Conservation (phyloP, 2,888 invertebrate species). For the Andrena fulva region DNA sequence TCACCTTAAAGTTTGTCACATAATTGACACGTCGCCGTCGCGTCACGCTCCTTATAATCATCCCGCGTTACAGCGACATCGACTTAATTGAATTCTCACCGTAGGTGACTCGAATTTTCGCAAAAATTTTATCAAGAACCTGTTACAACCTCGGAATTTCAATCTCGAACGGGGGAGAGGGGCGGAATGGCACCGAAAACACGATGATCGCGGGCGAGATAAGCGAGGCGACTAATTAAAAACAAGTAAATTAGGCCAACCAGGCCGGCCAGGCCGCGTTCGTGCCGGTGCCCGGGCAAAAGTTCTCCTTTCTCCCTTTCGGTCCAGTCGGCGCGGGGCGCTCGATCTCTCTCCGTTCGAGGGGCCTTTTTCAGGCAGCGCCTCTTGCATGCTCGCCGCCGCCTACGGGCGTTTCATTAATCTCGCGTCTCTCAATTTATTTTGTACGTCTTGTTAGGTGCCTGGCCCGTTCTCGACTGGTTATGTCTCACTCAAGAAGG, state of each 20-base stretch:
- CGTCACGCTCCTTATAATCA: constrained; percentile 1
- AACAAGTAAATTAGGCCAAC: constrained; percentile 83
- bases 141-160: constrained; percentile 16
- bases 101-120: constrained; percentile 22
- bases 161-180: neutral
- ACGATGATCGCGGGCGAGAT: constrained; percentile 30
- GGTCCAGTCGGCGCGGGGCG: constrained; percentile 42
- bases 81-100: constrained; percentile 33
- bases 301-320: constrained; percentile 51
- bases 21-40: constrained; percentile 24
- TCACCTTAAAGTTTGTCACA: constrained; percentile 8
- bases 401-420: constrained; percentile 83
- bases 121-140: neutral
- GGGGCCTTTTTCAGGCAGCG: constrained; percentile 61
- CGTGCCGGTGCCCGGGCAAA: constrained; percentile 54
- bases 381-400: constrained; percentile 79
- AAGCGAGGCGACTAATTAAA: constrained; percentile 78
- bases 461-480: constrained; percentile 72
- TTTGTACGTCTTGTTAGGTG: constrained; percentile 82
- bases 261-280: constrained; percentile 69
- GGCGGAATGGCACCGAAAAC: neutral
- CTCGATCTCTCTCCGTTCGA: constrained; percentile 35
- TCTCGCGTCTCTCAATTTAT: constrained; percentile 83
- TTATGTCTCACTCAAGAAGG: constrained; percentile 77
- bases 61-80: constrained; percentile 17